Evolutionary conservation across 1,140 invertebrate genomes (phyloP), one percentile per base, ranked within the genome.

Genomic region (Orussus abietinus): DNA sequence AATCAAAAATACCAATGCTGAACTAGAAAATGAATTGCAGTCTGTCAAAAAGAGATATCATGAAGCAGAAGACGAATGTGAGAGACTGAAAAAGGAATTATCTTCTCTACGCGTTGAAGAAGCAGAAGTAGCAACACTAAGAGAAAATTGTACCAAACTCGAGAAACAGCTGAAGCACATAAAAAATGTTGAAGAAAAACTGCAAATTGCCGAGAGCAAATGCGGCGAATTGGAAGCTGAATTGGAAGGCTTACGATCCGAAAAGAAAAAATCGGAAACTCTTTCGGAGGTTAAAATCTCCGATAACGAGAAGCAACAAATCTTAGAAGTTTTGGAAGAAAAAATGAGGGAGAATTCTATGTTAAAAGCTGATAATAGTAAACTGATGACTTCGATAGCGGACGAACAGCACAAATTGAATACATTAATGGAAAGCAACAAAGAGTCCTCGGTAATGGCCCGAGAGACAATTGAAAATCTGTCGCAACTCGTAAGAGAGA

Each of bases 41-140:
- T 56, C 65, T 20, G 66, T 63, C 41, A 47, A 77, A 12, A 59
- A 55, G 40, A 64, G 74, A 31, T 50, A 74, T 25, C 66, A 64
- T 21, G 13, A 45, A 1, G 36, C 48, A 12, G 47, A 59, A 10
- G 26, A 48, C 18, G 31, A 37, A 22, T 48, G 36, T 31, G 21
- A 61, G 31, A 45, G 51, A 9, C 47, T 78, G 13, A 66, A 74
- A 44, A 50, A 58, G 12, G 69, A 66, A 43, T 45, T 74, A 3
- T 59, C 57, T 15, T 59, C 73, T 22, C 45, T 75, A 13, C 69
- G 66, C 34, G 15, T 42, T 2, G 37, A 57, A 13, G 54, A 64
- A n/a, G 35, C 51, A 14, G 39, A 56, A 17, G 32, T 46, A 35
- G 15, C 35, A 4, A 29, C n/a, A 10, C 17, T 38, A 13, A 35